phyloP scores from a whole-genome alignment of 2,888 invertebrate species.

The Eurytoma adleriae region DNA sequence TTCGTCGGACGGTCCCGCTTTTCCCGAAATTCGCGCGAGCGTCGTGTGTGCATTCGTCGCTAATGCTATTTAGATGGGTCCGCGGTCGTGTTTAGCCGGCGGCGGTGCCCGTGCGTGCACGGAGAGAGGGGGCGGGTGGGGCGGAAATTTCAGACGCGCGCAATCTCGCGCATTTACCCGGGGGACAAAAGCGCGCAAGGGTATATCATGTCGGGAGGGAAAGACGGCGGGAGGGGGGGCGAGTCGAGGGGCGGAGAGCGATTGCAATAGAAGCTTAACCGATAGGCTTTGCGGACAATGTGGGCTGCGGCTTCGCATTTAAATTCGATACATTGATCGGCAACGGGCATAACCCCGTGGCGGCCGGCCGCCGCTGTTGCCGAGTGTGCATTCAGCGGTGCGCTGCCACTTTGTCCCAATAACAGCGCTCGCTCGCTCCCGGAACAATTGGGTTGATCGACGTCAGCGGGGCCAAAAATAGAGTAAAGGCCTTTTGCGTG shows the following conservation, averaged over 20 bases:
- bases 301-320: slow-evolving; percentile 48
- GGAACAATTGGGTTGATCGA: slow-evolving; percentile 26
- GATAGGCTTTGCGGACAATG: slow-evolving; percentile 56
- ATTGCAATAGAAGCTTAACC: slow-evolving; percentile 56
- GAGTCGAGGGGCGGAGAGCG: slow-evolving; percentile 22
- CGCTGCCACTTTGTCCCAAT: slow-evolving; percentile 34
- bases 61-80: slow-evolving; percentile 26
- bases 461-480: slow-evolving; percentile 15
- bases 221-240: neutral
- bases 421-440: neutral
- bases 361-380: neutral
- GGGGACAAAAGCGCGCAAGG: neutral
- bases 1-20: slow-evolving; percentile 25
- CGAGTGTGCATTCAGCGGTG: neutral
- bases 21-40: slow-evolving; percentile 14
- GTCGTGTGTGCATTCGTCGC: neutral
- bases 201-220: neutral
- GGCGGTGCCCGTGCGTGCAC: too few relatives aligned
- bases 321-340: slow-evolving; percentile 53
- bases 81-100: neutral
- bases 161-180: neutral
- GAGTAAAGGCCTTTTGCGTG: neutral
- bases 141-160: slow-evolving; percentile 29
- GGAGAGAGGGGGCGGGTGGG: neutral
- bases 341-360: slow-evolving; percentile 18